Evolutionary conservation across 2,113 vertebrate genomes (phyloP).

Genomic region (Chunga burmeisteri): DNA sequence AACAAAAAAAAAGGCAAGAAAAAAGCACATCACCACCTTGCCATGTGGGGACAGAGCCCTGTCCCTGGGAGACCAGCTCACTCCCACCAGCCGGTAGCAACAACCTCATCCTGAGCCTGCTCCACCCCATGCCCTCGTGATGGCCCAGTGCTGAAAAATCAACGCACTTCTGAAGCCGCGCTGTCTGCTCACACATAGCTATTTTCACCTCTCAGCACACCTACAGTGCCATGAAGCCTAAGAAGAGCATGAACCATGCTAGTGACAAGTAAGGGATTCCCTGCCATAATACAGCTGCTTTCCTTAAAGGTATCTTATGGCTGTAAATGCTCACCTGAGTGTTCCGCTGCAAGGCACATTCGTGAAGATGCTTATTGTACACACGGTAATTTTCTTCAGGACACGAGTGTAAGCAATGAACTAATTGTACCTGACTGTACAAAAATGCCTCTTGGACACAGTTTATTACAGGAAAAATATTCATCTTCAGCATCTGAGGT

Average conservation of each 20-base stretch:
- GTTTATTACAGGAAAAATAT: neutral
- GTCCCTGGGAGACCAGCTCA: neutral
- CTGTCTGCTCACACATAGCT: neutral
- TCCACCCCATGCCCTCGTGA: neutral
- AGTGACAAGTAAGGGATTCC: neutral
- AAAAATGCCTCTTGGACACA: neutral
- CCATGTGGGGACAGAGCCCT: neutral
- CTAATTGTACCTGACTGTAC: neutral
- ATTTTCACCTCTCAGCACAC: neutral
- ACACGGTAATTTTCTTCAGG: neutral
- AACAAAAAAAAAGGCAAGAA: rapidly evolving
- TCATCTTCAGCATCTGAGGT: neutral
- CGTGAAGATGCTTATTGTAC: neutral
- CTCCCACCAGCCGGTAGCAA: neutral
- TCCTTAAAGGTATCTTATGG: neutral
- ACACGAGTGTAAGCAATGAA: neutral
- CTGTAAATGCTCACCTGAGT: neutral
- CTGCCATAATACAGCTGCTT: neutral
- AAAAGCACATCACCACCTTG: neutral
- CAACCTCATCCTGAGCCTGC: neutral
- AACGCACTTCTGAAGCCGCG: neutral
- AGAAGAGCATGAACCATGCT: neutral
- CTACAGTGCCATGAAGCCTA: neutral
- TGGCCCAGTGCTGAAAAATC: neutral
- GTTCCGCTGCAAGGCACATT: neutral